Evolutionary conservation across 2,888 invertebrate species (phyloP).

Genomic region (Megastigmus dorsalis): DNA sequence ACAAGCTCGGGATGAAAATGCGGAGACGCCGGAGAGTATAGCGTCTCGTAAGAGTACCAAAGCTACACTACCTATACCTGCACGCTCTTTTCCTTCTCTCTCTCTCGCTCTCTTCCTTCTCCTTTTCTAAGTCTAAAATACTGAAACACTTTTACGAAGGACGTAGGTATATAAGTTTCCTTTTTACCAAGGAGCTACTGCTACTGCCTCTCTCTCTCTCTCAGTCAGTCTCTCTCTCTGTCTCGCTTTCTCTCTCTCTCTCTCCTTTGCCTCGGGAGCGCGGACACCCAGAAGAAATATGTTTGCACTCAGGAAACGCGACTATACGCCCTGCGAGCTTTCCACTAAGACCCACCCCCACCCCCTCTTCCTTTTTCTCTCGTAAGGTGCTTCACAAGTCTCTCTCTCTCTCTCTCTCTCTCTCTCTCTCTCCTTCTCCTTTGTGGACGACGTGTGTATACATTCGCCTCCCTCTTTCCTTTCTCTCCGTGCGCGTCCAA

Average conservation of each 20-base stretch:
- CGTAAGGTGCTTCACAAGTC: conserved; percentile 16
- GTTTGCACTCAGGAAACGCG: conserved; percentile 53
- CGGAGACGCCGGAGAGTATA: not conserved
- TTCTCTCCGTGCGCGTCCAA: conserved; percentile 11
- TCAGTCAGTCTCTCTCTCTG: not conserved
- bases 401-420: conserved; percentile 2
- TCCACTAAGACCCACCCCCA: conserved; percentile 19
- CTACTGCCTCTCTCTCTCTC: not conserved
- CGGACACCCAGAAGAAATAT: conserved; percentile 53
- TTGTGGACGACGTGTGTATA: not conserved
- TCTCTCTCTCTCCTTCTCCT: not conserved
- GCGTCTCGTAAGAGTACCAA: conserved; percentile 27
- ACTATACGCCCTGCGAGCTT: conserved; percentile 28
- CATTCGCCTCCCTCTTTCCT: not conserved
- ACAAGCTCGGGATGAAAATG: conserved; percentile 48
- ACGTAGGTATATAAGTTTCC: conserved; percentile 51
- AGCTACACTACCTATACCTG: conserved; percentile 5
- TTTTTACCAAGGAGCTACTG: conserved; percentile 45
- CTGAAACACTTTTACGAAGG: conserved; percentile 54
- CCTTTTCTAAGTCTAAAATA: conserved; percentile 54
- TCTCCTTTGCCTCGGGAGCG: too few species aligned
- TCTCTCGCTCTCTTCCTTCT: not conserved
- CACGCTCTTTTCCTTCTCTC: not conserved
- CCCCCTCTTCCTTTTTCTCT: not conserved
- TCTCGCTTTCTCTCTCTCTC: not conserved